Percentiles rank a stretch among this genome's conserved stretches.
Evolutionary conservation across 2,797 vertebrate genomes (phyloP).

Genomic region (Hydrophis major): DNA sequence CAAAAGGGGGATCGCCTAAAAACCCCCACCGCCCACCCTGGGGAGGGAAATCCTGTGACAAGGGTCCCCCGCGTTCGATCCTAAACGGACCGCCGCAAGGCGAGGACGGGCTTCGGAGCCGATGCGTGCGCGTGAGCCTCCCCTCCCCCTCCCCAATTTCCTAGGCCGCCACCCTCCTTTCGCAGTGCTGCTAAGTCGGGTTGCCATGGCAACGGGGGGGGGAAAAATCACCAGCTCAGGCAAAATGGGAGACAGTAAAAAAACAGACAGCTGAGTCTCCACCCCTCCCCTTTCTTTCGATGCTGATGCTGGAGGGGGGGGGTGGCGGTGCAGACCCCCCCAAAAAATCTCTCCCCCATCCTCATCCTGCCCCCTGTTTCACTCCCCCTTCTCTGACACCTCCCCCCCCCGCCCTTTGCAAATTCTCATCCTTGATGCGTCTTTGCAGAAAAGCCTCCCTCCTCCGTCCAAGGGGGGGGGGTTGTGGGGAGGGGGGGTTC

Average conservation of each 20-base stretch:
- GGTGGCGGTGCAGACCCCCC: background rate
- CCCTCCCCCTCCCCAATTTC: background rate
- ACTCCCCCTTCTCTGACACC: too few relatives aligned
- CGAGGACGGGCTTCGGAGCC: background rate
- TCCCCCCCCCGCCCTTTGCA: too few relatives aligned
- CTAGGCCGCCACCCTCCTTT: background rate
- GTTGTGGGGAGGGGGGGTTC: background rate
- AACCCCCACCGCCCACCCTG: too few relatives aligned
- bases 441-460: background rate
- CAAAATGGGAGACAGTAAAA: background rate
- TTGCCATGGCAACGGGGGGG: background rate
- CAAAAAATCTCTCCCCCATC: too few relatives aligned
- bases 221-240: background rate
- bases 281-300: background rate
- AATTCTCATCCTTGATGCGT: background rate
- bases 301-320: background rate
- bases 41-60: too few relatives aligned
- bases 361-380: rapidly evolving
- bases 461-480: background rate
- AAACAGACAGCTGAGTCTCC: background rate
- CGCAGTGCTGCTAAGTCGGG: background rate
- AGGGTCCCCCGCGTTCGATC: rapidly evolving
- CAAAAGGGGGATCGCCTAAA: background rate
- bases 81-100: background rate
- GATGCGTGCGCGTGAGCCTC: background rate